phyloP scores from a whole-genome alignment of 2,888 invertebrate species.

The Dicyrtomina minuta region DNA sequence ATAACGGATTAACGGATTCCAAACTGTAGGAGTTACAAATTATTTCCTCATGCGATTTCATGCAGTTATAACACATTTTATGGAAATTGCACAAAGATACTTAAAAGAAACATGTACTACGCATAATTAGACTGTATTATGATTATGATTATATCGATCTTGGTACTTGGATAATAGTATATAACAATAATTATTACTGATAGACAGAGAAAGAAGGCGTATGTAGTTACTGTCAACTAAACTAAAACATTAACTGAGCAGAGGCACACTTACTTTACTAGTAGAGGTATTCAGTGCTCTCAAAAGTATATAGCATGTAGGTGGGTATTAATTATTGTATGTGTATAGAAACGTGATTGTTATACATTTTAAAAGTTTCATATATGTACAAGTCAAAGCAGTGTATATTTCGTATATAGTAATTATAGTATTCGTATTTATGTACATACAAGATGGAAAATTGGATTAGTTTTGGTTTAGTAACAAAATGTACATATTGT shows the following conservation, averaged over 20 bases:
- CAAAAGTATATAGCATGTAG: no score
- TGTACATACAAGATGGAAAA: neutral
- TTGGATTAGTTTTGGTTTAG: neutral
- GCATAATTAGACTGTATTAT: no score
- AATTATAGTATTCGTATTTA: neutral
- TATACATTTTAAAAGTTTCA: no score
- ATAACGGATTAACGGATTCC: neutral
- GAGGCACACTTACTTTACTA: no score
- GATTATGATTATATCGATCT: no score
- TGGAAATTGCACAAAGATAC: neutral
- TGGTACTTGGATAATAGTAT: no score
- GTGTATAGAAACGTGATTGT: no score
- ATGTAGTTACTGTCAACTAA: neutral
- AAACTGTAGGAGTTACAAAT: neutral
- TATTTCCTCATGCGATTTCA: slow-evolving; percentile 3
- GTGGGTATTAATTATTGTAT: no score
- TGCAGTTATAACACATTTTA: slow-evolving; percentile 3
- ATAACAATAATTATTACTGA: no score
- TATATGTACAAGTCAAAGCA: neutral
- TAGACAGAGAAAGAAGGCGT: neutral
- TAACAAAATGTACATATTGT: neutral
- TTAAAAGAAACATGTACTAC: no score
- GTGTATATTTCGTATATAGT: neutral
- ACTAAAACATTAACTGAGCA: no score
- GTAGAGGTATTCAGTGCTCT: no score